Conservation (phyloP, 2,797 vertebrate genomes). For the Coregonus suidteri region DNA sequence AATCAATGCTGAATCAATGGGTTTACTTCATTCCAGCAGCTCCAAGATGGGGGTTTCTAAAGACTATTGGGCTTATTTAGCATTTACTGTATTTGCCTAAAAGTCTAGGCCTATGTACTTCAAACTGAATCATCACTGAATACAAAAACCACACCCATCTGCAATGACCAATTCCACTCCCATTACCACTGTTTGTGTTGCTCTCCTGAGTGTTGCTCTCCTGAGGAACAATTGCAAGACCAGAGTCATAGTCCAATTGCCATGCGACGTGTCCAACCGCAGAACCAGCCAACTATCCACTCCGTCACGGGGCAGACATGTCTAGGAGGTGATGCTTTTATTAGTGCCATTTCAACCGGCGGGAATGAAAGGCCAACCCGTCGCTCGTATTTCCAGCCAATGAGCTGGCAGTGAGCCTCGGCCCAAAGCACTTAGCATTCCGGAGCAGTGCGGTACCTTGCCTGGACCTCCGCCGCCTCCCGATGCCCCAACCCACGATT, state of each 20-base stretch:
- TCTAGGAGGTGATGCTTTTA: too few species aligned
- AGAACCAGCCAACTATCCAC: too few species aligned
- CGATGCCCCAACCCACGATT: background rate
- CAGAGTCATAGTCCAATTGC: too few species aligned
- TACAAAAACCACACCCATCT: too few species aligned
- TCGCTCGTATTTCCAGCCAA: background rate
- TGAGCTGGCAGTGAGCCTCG: background rate
- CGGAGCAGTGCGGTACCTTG: background rate
- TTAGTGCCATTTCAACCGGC: background rate
- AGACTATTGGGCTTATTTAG: background rate
- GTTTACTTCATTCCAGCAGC: background rate
- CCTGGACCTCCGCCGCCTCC: background rate
- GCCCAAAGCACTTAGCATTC: background rate
- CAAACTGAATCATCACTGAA: too few species aligned
- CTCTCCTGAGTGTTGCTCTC: too few species aligned
- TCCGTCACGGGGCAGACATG: too few species aligned
- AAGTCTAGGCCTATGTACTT: background rate
- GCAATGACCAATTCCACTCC: too few species aligned
- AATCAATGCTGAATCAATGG: background rate
- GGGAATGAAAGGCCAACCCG: too few species aligned
- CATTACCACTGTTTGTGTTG: too few species aligned
- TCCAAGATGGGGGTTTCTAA: background rate
- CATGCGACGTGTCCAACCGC: too few species aligned
- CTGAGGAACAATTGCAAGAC: too few species aligned
- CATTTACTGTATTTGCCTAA: background rate